Evolutionary conservation across 2,888 invertebrate genomes (phyloP).

Genomic region (Volucella inanis): DNA sequence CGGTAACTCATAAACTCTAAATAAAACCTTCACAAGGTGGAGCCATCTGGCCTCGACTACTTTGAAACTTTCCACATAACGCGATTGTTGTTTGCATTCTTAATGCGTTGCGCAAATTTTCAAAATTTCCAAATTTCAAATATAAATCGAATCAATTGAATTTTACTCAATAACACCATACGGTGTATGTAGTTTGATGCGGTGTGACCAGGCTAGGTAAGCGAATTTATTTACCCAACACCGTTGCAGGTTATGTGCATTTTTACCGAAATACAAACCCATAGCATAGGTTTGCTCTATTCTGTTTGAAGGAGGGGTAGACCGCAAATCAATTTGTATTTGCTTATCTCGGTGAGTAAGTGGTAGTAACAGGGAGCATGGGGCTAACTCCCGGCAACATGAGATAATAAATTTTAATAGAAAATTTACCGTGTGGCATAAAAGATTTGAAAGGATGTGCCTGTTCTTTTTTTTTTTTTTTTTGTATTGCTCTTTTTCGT

Average conservation of each 20-base stretch:
- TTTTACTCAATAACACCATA: constrained; percentile 34
- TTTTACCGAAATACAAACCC: constrained; percentile 42
- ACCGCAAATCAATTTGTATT: constrained; percentile 59
- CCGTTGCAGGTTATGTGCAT: constrained; percentile 46
- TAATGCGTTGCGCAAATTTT: constrained; percentile 61
- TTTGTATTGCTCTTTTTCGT: not conserved
- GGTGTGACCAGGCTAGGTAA: not conserved
- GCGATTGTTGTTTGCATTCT: constrained; percentile 60
- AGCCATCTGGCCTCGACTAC: not conserved
- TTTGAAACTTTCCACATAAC: constrained; percentile 39
- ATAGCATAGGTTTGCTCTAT: constrained; percentile 9
- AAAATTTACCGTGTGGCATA: too few relatives aligned
- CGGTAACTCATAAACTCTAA: too few relatives aligned
- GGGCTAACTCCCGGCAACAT: not conserved
- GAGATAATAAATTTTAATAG: constrained; percentile 35
- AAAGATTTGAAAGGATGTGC: not conserved
- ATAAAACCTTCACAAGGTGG: too few relatives aligned
- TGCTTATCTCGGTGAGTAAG: constrained; percentile 40
- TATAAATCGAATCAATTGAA: constrained; percentile 67
- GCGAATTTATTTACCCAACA: not conserved
- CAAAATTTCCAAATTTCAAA: constrained; percentile 56
- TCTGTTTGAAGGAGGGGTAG: constrained; percentile 5
- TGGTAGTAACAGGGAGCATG: not conserved
- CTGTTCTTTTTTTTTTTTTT: not conserved
- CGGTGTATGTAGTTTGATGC: not conserved